Percentiles rank a stretch among this genome's conserved stretches.
Evolutionary conservation across 2,888 invertebrate genomes (phyloP).

Genomic region (Tryphoninae sp.): DNA sequence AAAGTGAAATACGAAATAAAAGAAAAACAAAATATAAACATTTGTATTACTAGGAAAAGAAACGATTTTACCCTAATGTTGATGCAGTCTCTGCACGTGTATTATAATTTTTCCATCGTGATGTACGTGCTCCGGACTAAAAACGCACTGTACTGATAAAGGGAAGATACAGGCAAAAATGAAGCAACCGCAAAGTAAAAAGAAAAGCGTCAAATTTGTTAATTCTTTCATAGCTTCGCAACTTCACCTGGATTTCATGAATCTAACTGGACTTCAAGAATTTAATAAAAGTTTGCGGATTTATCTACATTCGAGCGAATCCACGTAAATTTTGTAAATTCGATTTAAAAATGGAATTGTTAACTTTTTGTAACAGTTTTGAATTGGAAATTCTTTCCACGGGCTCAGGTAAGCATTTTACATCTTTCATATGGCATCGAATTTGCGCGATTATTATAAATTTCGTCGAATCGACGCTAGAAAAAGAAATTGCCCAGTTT

Average conservation of each 20-base stretch:
- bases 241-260: background rate
- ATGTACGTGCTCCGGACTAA: background rate
- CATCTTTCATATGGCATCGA: background rate
- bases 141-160: background rate
- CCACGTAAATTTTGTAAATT: background rate
- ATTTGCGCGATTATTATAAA: background rate
- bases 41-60: conserved; percentile 44
- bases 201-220: background rate
- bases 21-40: conserved; percentile 44
- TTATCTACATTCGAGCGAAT: background rate
- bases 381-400: background rate
- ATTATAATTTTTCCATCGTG: conserved; percentile 41
- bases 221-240: background rate
- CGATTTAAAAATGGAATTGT: background rate
- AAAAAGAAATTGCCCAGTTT: background rate
- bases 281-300: background rate
- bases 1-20: conserved; percentile 55
- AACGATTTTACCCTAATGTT: conserved; percentile 60
- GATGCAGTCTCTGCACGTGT: conserved; percentile 55
- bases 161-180: background rate
- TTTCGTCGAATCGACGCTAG: background rate
- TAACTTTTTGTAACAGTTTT: background rate
- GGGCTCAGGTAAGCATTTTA: background rate
- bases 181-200: background rate
- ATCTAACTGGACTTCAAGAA: background rate